Conservation (phyloP, 1,140 invertebrate species). For the Calliphora vicina region DNA sequence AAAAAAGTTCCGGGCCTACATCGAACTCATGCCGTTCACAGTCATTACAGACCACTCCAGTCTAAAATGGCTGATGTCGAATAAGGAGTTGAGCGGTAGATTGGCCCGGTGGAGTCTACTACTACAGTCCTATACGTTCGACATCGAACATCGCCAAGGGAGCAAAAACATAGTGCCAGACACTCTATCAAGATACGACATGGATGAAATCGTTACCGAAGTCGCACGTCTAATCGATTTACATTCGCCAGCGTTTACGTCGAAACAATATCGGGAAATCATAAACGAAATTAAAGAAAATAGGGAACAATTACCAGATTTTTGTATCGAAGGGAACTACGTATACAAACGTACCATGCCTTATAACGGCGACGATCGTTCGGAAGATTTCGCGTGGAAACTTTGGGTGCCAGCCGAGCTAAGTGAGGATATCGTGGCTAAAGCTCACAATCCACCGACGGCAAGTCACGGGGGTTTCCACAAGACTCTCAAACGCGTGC, state of each 20-base stretch:
- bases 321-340: background rate
- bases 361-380: background rate
- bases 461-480: background rate
- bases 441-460: background rate
- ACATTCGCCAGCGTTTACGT: background rate
- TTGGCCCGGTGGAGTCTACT: background rate
- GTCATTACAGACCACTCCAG: conserved; percentile 52
- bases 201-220: background rate
- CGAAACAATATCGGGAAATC: background rate
- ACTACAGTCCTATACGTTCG: background rate
- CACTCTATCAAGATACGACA: background rate
- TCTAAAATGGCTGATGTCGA: background rate
- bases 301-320: background rate
- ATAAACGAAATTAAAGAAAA: background rate
- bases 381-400: too few relatives aligned
- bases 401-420: background rate
- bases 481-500: background rate
- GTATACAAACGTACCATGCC: background rate
- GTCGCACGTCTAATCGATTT: background rate
- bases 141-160: background rate
- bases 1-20: conserved; percentile 61
- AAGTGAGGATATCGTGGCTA: background rate
- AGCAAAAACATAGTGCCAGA: background rate
- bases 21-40: conserved; percentile 58
- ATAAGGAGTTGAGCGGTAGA: background rate